Conservation (phyloP, 2,888 invertebrate genomes). For the Leucozona laternaria region DNA sequence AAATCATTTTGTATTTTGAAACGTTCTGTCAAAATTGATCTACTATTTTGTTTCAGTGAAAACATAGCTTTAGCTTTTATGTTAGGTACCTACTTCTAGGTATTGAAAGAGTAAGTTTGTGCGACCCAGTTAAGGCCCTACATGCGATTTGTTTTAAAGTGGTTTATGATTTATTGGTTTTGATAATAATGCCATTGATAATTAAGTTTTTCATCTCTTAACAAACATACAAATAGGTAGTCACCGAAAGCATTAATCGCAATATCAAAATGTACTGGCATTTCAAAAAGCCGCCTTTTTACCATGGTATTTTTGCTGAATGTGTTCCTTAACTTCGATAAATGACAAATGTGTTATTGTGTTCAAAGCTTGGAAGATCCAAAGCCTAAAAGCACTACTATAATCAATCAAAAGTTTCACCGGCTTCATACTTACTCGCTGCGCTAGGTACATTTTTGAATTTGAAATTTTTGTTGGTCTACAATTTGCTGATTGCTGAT, state of each 20-base stretch:
- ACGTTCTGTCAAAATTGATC: too few species aligned
- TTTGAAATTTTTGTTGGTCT: conserved; percentile 30
- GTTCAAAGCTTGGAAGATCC: neutral
- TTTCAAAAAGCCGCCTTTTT: neutral
- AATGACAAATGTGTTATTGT: conserved; percentile 13
- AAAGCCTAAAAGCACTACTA: neutral
- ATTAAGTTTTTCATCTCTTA: conserved; percentile 42
- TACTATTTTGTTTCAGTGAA: too few species aligned
- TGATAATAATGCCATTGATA: conserved; percentile 22
- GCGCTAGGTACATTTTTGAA: neutral
- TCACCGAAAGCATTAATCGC: conserved; percentile 23
- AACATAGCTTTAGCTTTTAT: too few species aligned
- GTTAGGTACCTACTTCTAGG: too few species aligned
- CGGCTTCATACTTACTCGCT: neutral
- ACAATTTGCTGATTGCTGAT: conserved; percentile 28
- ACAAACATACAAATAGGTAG: neutral
- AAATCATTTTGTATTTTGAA: too few species aligned
- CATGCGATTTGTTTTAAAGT: conserved; percentile 19
- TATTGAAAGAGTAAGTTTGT: neutral
- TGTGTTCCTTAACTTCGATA: neutral
- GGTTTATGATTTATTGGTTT: conserved; percentile 45
- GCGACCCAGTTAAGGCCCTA: neutral
- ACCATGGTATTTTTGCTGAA: neutral
- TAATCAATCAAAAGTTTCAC: conserved; percentile 56
- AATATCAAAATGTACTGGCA: too few species aligned